phyloP scores from a whole-genome alignment of 2,888 invertebrate species.

The Eupithecia insigniata region DNA sequence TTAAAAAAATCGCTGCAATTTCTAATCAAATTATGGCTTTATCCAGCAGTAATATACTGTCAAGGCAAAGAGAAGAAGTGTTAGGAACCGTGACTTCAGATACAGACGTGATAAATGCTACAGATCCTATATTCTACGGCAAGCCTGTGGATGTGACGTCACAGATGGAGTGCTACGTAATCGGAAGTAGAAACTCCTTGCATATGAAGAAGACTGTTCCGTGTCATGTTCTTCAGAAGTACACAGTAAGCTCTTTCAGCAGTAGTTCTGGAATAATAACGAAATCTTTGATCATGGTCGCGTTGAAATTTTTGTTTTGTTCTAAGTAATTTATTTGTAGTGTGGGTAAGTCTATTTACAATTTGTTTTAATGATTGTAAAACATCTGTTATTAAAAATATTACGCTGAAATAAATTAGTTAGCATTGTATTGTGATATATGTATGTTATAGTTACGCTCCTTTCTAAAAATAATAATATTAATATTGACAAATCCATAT shows the following conservation, averaged over 20 bases:
- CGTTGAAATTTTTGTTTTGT: slow-evolving; percentile 21
- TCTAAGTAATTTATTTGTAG: background rate
- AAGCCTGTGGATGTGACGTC: slow-evolving; percentile 31
- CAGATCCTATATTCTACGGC: slow-evolving; percentile 34
- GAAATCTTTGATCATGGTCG: background rate
- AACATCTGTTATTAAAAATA: too few species aligned
- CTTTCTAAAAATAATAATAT: too few species aligned
- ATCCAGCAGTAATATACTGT: background rate
- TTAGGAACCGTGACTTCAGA: background rate
- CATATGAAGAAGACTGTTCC: slow-evolving; percentile 34
- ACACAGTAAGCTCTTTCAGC: slow-evolving; percentile 21
- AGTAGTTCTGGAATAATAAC: background rate
- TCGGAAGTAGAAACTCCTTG: slow-evolving; percentile 15
- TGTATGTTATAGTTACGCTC: too few species aligned
- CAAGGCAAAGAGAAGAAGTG: background rate
- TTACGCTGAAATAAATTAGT: too few species aligned
- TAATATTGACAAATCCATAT: too few species aligned
- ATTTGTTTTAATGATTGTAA: background rate
- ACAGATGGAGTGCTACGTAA: slow-evolving; percentile 40
- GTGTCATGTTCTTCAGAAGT: slow-evolving; percentile 37
- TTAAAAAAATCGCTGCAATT: background rate
- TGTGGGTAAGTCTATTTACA: too few species aligned
- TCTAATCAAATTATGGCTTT: background rate
- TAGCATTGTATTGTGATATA: too few species aligned
- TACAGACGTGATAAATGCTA: slow-evolving; percentile 16